Conservation (phyloP, 2,113 vertebrate species). For the Echinops telfairi region DNA sequence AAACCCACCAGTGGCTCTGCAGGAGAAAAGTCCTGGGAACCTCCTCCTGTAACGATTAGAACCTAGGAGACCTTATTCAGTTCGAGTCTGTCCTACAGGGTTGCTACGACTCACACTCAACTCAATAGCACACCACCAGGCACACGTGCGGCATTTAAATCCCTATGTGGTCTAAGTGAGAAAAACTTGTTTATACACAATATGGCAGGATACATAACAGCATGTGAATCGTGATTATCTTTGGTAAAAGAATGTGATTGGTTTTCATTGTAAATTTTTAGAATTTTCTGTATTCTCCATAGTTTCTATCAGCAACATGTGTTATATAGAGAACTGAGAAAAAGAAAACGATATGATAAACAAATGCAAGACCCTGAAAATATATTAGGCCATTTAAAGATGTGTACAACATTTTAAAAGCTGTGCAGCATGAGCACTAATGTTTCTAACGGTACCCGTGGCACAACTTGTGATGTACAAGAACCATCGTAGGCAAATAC, state of each 20-base stretch:
- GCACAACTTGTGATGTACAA: background rate
- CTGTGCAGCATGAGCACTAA: background rate
- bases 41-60: background rate
- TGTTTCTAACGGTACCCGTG: background rate
- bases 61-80: background rate
- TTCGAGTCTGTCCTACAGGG: background rate
- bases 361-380: conserved; percentile 25
- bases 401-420: background rate
- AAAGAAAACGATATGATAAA: conserved; percentile 32
- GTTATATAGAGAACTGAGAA: background rate
- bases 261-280: conserved; percentile 8
- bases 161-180: background rate
- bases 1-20: background rate
- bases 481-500: background rate
- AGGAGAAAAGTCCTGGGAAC: background rate
- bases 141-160: background rate
- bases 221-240: background rate
- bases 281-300: background rate
- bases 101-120: background rate
- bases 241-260: conserved; percentile 26
- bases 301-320: conserved; percentile 12
- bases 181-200: background rate
- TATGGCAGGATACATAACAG: background rate
- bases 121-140: background rate
- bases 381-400: background rate